Base-by-base conservation (phyloP, 2,797 vertebrate species). In the Labeo calbasu region DNA sequence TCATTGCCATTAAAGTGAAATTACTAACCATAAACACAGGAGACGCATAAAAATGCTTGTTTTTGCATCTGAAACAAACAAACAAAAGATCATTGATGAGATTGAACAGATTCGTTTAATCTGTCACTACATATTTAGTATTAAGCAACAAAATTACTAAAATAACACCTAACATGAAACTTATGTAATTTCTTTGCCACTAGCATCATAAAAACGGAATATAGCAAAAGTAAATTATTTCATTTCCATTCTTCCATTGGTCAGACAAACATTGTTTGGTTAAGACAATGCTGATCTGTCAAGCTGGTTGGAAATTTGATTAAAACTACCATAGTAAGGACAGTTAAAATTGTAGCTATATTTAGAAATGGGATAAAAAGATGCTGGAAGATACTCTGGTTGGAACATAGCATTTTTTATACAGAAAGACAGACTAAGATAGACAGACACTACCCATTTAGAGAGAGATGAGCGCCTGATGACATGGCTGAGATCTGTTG, bases 401-500 rank as follows among this genome's bases (percentile, higher is more conserved):
- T 77, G 65, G 12, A 32, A 79, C 48, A n/a, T 19, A 48, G 40
- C 2, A 48, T 14, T 14, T 19, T 40, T 69, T 85, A 2, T 23
- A 25, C 10, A 32, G 63, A 65, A 19, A 66, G 63, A 57, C 55
- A 9, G 53, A 65, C 32, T 43, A 55, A 32, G 48, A 57, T 8
- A 36, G 28, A 48, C 21, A 72, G 68, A 81, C 59, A 43, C 17
- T 82, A 81, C 55, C 79, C 36, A 71, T 61, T 2, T 32, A 28
- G 79, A 81, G 75, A 83, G 66, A 77, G 77, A 69, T 85, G 80
- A 86, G 66, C 71, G 63, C 88, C 77, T 83, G 72, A 78, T 71
- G 84, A 73, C 71, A 78, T 55, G 50, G 21, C 78, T 77, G 70
- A 51, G 76, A 85, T 82, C 71, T 87, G 88, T 89, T 91, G 84